phyloP scores from a whole-genome alignment of 2,888 invertebrate species.

The Rotaria sp. region DNA sequence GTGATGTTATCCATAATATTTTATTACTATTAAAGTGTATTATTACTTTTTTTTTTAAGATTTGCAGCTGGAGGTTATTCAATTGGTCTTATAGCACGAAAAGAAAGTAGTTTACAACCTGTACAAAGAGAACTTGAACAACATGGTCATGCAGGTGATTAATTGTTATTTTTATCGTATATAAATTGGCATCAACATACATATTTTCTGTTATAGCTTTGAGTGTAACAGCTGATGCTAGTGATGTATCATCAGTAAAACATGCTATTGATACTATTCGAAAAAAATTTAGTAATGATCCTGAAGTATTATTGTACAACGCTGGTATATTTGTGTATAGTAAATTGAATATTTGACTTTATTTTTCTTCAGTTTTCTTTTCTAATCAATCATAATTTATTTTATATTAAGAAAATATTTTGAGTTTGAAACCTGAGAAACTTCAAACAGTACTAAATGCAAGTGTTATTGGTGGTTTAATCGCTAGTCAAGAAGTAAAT shows the following conservation, averaged over 20 bases:
- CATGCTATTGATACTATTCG: neutral
- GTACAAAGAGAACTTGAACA: neutral
- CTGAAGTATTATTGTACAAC: neutral
- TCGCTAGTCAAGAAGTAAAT: neutral
- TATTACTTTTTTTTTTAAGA: neutral
- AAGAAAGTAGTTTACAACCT: neutral
- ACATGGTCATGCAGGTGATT: neutral
- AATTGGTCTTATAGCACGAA: neutral
- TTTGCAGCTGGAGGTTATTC: neutral
- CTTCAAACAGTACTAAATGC: neutral
- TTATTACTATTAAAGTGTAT: neutral
- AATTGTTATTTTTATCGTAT: neutral
- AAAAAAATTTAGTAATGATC: neutral
- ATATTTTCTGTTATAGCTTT: neutral
- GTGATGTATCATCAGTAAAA: neutral
- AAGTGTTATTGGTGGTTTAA: neutral
- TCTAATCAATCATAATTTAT: neutral
- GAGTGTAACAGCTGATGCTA: neutral
- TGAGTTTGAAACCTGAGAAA: neutral
- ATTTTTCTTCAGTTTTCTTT: neutral
- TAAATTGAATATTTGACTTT: neutral
- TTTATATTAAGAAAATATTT: neutral
- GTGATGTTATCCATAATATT: neutral
- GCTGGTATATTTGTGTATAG: neutral
- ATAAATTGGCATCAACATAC: too few relatives aligned